Base-by-base conservation (phyloP, 2,888 invertebrate species). In the Heliconius ethilla region DNA sequence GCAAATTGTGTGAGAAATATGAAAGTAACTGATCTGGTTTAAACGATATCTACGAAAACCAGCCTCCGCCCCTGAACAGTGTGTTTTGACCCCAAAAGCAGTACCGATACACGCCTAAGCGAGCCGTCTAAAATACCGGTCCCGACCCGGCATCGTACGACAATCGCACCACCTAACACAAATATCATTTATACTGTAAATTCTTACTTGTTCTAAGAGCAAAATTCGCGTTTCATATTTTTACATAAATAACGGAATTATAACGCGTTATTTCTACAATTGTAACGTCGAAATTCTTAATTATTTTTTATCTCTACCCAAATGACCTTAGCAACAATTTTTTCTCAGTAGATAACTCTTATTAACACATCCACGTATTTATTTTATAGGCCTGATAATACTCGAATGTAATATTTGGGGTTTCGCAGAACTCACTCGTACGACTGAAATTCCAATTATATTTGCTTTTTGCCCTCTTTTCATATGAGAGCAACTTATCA, bases 111-210 rank as follows among this genome's bases (percentile, higher is more conserved):
- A 79, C 69, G 77, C 37, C 67, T 76, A 75, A 75, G 70, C 66
- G 59, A 73, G 76, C 76, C 80, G 67, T 81, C 80, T 82, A 80
- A 79, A 83, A 84, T 83, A 85, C 83, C 83, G 83, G 82, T 83
- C 81, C 78, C 63, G 76, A 63, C 78, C 78, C 72, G 77, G 81
- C 83, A 90, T 92, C 92, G 87, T 90, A 90, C 88, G 90, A 92
- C 84, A 83, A 86, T 90, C 90, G 85, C 84, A 87, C 89, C 91
- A 91, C 88, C 86, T 86, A 70, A 74, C 11, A 84, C 85, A 81
- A 81, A 51, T 51, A 51, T 22, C 6, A 51, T 51, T 78, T 76
- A 80, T 80, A 82, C 79, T 81, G 37, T 37, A 13, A 22, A 82
- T 82, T 82, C 82, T 75, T 70, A 59, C 77, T 76, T 78, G 79